Evolutionary conservation across 2,797 vertebrate species (phyloP), one percentile per base, ranked within the genome.

Genomic region (Ptychobarbus kaznakovi): DNA sequence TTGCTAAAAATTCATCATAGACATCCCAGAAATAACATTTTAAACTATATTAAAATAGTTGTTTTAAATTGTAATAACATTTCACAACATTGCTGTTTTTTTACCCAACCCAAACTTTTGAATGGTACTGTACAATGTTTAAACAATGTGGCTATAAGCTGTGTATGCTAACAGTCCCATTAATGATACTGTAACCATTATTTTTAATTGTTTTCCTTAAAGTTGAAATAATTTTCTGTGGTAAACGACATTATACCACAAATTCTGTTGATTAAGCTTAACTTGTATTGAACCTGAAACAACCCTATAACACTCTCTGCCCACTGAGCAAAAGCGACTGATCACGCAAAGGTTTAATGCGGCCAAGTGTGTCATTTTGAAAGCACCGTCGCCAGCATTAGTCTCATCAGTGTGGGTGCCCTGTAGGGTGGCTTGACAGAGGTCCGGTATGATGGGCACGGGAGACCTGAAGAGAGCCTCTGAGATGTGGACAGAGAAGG

Each of bases 401-500:
- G 86, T 84, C 86, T 88, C 75, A 84, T 89, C 86, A 84, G 85
- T 76, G 79, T 75, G 46, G 85, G 78, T 74, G 65, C 63, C 86
- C 68, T 80, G 81, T 85, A 61, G 69, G 65, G 83, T 75, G 82
- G 79, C 82, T 46, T 88, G 87, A 89, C 89, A 86, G 87, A 88
- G 77, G 81, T 86, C 66, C 49, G 72, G 77, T 49, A 49, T 80
- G 83, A 87, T 51, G 78, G 84, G 73, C 83, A 73, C 80, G n/a
- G 61, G 87, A 66, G 84, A 89, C 87, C 87, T 83, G 69, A 85
- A 87, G 88, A 85, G 79, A 88, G 83, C 70, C 82, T 87, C 63
- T 72, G 86, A 89, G 84, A 89, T 75, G 81, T 86, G 89, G 76
- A 83, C 80, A 46, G 87, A 86, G 89, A 89, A 88, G 90, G 91